Percentiles rank a stretch among this genome's conserved stretches.
phyloP scores from a whole-genome alignment of 1,140 invertebrate genomes.

The Drusus annulatus region DNA sequence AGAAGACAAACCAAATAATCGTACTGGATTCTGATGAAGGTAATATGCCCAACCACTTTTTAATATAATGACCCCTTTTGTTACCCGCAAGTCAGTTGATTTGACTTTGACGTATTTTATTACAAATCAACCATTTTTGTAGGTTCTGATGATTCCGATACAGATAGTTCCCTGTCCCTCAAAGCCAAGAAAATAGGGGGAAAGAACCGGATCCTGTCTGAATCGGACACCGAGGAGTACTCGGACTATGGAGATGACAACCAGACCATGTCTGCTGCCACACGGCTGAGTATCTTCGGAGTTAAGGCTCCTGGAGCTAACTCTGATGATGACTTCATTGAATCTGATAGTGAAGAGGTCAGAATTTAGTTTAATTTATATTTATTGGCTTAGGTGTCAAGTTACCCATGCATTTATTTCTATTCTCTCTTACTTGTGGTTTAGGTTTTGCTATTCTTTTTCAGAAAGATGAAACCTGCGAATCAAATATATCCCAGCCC shows the following conservation, averaged over 20 bases:
- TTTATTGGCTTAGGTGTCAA: background rate
- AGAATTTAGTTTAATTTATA: slow-evolving; percentile 59
- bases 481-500: no score
- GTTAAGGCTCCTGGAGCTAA: slow-evolving; percentile 64
- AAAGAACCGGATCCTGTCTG: slow-evolving; percentile 27
- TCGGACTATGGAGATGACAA: slow-evolving; percentile 62
- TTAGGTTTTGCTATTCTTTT: no score
- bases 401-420: no score
- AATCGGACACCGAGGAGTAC: slow-evolving; percentile 45
- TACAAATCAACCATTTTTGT: background rate
- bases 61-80: background rate
- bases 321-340: slow-evolving; percentile 68
- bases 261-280: slow-evolving; percentile 67
- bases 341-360: slow-evolving; percentile 68
- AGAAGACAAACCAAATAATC: slow-evolving; percentile 6
- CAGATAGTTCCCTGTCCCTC: background rate
- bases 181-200: slow-evolving; percentile 12
- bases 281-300: slow-evolving; percentile 69
- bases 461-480: no score
- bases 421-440: no score
- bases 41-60: background rate
- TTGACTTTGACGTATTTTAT: background rate
- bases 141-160: slow-evolving; percentile 17
- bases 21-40: slow-evolving; percentile 43
- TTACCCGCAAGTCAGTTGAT: background rate